phyloP scores from a whole-genome alignment of 2,888 invertebrate genomes.

The Andricus curvator region DNA sequence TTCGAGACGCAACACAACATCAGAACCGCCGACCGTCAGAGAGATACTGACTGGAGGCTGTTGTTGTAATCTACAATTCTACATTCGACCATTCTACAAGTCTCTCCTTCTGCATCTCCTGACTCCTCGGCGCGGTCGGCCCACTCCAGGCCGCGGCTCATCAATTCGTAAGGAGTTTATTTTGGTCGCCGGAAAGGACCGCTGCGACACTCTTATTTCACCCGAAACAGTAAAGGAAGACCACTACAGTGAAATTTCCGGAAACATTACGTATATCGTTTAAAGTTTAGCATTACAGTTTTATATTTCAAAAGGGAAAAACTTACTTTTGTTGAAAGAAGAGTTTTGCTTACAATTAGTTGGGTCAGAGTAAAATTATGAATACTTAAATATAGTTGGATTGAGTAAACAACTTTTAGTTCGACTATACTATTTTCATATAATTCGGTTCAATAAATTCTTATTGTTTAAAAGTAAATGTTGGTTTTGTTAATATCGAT shows the following conservation, averaged over 20 bases:
- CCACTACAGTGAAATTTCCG: conserved; percentile 12
- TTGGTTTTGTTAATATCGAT: too few species aligned
- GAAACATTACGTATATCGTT: conserved; percentile 14
- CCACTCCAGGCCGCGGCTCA: conserved; percentile 37
- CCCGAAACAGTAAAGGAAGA: background rate
- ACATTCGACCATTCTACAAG: background rate
- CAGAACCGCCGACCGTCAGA: conserved; percentile 55
- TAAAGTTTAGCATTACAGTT: background rate
- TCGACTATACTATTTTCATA: too few species aligned
- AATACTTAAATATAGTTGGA: too few species aligned
- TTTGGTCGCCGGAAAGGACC: conserved; percentile 53
- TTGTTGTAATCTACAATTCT: conserved; percentile 17
- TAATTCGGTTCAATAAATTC: too few species aligned
- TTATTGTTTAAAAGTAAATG: too few species aligned
- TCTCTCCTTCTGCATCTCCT: conserved; percentile 19
- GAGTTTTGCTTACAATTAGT: background rate
- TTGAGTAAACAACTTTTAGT: too few species aligned
- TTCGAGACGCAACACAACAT: conserved; percentile 74
- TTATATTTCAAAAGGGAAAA: conserved; percentile 9
- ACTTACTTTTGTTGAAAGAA: background rate
- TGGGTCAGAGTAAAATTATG: background rate
- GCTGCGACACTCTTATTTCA: conserved; percentile 19
- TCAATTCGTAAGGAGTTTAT: conserved; percentile 60
- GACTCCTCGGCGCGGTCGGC: too few species aligned
- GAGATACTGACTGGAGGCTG: conserved; percentile 46